These are phyloP conservation scores for Daktulosphaira vitifoliae DNA, from an alignment of 1,140 invertebrate species.

Conservation along the genomic window DNA sequence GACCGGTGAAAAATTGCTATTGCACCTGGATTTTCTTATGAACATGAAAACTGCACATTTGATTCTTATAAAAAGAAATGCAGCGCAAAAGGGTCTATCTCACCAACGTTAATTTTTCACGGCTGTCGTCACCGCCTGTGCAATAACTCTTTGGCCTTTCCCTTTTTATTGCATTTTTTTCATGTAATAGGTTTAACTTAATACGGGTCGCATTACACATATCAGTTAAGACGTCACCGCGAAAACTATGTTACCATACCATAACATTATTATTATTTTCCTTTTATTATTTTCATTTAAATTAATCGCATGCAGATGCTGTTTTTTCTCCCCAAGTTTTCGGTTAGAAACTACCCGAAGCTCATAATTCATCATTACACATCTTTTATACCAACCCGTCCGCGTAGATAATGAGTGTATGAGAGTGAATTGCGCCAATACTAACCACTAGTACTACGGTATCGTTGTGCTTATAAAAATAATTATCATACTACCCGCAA, in stretches of 20 bases:
- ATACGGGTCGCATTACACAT: neutral
- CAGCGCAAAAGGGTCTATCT: too few species aligned
- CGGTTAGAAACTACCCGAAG: neutral
- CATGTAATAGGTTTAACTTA: constrained; percentile 6
- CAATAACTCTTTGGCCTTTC: constrained; percentile 15
- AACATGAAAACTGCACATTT: too few species aligned
- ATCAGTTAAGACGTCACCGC: constrained; percentile 27
- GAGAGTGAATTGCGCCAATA: constrained; percentile 4
- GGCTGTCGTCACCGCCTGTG: constrained; percentile 2
- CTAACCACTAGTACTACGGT: neutral
- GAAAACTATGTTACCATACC: neutral
- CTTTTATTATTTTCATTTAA: constrained; percentile 22
- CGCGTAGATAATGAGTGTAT: constrained; percentile 11
- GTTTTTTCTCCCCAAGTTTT: neutral
- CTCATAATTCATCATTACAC: constrained; percentile 33
- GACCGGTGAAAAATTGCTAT: too few species aligned
- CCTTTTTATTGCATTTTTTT: neutral
- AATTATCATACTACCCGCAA: neutral
- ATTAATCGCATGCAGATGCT: constrained; percentile 1
- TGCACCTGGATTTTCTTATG: too few species aligned
- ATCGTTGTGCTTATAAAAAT: too few species aligned
- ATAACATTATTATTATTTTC: neutral
- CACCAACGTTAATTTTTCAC: constrained; percentile 11
- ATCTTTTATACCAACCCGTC: constrained; percentile 18
- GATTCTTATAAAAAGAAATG: too few species aligned